Percentiles rank a stretch among this genome's conserved stretches.
Conservation (phyloP, 2,113 vertebrate species). For the Callorhinus ursinus region DNA sequence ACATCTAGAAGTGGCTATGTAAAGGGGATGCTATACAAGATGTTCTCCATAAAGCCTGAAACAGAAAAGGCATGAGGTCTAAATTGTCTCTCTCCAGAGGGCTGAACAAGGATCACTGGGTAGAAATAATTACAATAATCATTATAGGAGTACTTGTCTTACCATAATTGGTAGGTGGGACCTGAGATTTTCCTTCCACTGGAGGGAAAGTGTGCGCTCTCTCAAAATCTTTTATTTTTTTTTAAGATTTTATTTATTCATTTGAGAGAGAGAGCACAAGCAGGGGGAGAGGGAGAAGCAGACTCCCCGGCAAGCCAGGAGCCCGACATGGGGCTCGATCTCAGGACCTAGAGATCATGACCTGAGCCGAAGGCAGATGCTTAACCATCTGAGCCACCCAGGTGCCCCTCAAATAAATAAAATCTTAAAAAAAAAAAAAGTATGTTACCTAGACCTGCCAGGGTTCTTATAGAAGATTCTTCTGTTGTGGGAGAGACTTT, state of each 20-base stretch:
- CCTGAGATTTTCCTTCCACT: background rate
- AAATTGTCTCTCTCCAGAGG: background rate
- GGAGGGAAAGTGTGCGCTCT: no score
- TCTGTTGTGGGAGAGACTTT: background rate
- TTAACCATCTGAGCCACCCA: no score
- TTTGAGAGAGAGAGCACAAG: no score
- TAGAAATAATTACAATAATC: background rate
- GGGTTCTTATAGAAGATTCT: background rate
- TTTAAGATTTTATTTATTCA: no score
- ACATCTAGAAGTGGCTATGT: background rate
- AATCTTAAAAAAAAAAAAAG: background rate
- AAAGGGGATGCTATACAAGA: background rate
- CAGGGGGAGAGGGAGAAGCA: no score
- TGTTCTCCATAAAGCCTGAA: background rate
- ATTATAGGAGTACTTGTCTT: background rate
- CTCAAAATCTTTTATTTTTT: no score
- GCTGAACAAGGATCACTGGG: background rate
- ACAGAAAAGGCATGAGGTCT: background rate
- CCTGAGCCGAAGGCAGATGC: no score
- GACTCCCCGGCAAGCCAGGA: no score
- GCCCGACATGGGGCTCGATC: no score
- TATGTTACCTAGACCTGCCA: no score
- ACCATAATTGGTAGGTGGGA: background rate
- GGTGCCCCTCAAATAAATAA: no score
- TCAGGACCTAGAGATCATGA: no score